phyloP scores from a whole-genome alignment of 2,888 invertebrate species.

The Caenorhabditis uteleia region DNA sequence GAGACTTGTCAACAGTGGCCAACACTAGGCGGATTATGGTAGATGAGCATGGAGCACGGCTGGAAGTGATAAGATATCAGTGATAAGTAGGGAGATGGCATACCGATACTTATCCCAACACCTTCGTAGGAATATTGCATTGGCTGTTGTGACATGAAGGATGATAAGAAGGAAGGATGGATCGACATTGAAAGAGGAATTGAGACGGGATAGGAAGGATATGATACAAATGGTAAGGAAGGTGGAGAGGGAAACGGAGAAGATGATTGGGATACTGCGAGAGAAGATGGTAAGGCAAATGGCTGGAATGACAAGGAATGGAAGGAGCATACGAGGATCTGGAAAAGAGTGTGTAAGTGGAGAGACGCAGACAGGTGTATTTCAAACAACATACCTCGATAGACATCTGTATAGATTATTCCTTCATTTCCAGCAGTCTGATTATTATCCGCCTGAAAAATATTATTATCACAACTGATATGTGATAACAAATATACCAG shows the following conservation, averaged over 20 bases:
- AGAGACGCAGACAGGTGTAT: no score
- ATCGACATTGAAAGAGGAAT: slow-evolving; percentile 16
- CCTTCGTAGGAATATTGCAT: slow-evolving; percentile 18
- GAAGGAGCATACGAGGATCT: no score
- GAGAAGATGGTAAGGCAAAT: slow-evolving; percentile 28
- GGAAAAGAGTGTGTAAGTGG: no score
- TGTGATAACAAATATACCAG: no score
- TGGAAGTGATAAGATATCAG: slow-evolving; percentile 2
- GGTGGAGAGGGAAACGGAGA: slow-evolving; percentile 23
- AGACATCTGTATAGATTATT: no score
- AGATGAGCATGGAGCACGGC: slow-evolving; percentile 32
- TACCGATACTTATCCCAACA: slow-evolving; percentile 36
- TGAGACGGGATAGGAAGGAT: slow-evolving; percentile 16
- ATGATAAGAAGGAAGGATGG: slow-evolving; percentile 10
- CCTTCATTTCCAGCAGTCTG: no score
- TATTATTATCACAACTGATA: no score
- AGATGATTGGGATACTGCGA: slow-evolving; percentile 24
- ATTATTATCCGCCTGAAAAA: no score
- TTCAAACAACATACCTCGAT: no score
- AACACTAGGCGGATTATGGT: slow-evolving; percentile 33
- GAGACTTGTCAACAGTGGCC: slow-evolving; percentile 29
- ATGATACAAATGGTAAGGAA: slow-evolving; percentile 23
- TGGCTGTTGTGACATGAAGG: slow-evolving; percentile 27
- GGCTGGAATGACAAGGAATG: slow-evolving; percentile 19
- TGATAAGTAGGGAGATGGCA: background rate